Conservation (phyloP, 2,888 invertebrate genomes). For the Tachina fera region DNA sequence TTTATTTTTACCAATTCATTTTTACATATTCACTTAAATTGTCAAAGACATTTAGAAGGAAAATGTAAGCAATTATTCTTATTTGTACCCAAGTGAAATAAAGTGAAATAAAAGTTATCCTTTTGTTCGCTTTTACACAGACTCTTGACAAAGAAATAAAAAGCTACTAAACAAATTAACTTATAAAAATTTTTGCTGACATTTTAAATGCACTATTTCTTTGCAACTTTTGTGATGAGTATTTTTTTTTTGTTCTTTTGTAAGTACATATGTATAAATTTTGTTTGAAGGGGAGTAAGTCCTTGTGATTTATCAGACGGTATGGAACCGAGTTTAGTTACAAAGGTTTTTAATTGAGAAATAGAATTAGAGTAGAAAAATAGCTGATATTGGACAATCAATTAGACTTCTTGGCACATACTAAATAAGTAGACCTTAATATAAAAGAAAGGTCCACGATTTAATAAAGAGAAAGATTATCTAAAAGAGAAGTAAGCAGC, state of each 20-base stretch:
- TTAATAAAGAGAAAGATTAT: too few relatives aligned
- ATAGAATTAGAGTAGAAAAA: too few relatives aligned
- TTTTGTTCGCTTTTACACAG: background rate
- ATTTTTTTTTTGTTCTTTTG: background rate
- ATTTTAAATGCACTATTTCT: slow-evolving; percentile 58
- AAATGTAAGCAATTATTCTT: slow-evolving; percentile 1
- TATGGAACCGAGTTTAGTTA: background rate
- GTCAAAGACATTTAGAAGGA: background rate
- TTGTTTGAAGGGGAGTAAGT: too few relatives aligned
- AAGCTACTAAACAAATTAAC: slow-evolving; percentile 64
- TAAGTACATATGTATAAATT: background rate
- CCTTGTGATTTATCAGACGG: background rate
- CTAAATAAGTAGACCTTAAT: too few relatives aligned
- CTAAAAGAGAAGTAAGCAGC: too few relatives aligned
- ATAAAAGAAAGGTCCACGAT: too few relatives aligned
- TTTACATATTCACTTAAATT: background rate
- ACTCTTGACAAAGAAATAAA: background rate
- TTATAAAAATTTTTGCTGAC: slow-evolving; percentile 61
- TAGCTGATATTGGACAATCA: too few relatives aligned
- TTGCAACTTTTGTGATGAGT: slow-evolving; percentile 18
- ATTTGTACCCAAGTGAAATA: background rate
- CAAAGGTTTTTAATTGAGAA: too few relatives aligned
- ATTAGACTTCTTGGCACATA: too few relatives aligned
- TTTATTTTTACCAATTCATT: background rate
- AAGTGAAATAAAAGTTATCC: slow-evolving; percentile 18